These are phyloP conservation scores for Aplodontia rufa DNA, from an alignment of 2,113 vertebrate genomes.

Conservation along the genomic window DNA sequence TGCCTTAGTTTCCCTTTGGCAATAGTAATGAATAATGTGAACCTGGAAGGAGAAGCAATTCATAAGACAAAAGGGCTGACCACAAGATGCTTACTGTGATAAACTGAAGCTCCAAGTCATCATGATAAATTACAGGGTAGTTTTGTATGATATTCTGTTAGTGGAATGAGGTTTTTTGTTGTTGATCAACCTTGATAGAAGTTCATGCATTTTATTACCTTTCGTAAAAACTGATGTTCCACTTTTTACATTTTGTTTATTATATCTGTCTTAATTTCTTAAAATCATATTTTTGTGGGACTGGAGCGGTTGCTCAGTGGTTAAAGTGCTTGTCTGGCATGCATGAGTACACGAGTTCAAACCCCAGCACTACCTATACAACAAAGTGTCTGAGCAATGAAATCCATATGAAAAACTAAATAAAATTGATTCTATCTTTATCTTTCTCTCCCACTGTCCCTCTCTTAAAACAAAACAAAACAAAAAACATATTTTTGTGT, in stretches of 20 bases:
- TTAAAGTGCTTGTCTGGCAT: too few species aligned
- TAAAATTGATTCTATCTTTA: too few species aligned
- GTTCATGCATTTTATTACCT: not conserved
- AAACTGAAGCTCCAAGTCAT: not conserved
- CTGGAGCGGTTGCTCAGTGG: too few species aligned
- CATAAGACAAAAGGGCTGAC: not conserved
- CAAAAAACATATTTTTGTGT: not conserved
- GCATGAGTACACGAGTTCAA: too few species aligned
- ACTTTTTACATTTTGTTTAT: not conserved
- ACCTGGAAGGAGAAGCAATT: not conserved
- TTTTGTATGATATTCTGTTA: not conserved
- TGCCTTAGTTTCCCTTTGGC: not conserved
- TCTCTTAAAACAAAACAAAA: too few species aligned
- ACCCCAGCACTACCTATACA: too few species aligned
- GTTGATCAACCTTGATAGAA: not conserved
- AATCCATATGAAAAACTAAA: too few species aligned
- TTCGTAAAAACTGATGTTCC: not conserved
- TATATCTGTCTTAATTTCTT: not conserved
- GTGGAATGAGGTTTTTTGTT: not conserved
- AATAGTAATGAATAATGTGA: not conserved
- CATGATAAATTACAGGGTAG: not conserved
- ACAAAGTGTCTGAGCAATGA: too few species aligned
- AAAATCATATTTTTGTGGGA: not conserved
- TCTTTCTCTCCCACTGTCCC: too few species aligned
- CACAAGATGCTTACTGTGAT: not conserved